A percentile compares a stretch with the other conserved stretches of the same genome.
phyloP scores from a whole-genome alignment of 2,888 invertebrate genomes.

The Scaptomyza cyrtandrae region DNA sequence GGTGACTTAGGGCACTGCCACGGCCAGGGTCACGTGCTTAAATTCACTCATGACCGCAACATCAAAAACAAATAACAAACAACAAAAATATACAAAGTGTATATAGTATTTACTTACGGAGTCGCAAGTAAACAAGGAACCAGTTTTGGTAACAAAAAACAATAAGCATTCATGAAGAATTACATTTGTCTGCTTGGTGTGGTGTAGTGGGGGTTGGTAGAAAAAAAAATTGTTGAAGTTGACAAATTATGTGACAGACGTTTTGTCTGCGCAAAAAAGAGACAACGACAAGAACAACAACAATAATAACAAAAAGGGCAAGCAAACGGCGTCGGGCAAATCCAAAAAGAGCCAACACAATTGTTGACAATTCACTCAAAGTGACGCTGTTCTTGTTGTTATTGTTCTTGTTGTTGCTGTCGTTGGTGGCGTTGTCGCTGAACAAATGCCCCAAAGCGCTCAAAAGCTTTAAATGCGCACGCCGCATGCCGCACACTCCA shows the following conservation, averaged over 20 bases:
- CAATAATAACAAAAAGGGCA: conserved; percentile 8
- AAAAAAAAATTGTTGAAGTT: conserved; percentile 68
- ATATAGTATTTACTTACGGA: not conserved
- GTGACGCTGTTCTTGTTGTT: conserved; percentile 53
- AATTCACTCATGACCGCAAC: conserved; percentile 22
- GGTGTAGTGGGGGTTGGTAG: not conserved
- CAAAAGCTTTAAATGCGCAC: conserved; percentile 74
- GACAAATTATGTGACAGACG: conserved; percentile 80
- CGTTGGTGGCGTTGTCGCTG: conserved; percentile 55
- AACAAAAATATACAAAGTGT: not conserved
- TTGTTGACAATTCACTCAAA: conserved; percentile 80
- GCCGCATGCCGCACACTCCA: conserved; percentile 18
- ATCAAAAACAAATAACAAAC: conserved; percentile 1
- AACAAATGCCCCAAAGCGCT: conserved; percentile 81
- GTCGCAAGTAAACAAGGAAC: conserved; percentile 21
- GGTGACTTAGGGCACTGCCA: conserved; percentile 5
- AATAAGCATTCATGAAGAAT: conserved; percentile 66
- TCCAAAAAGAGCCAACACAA: conserved; percentile 77
- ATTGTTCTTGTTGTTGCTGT: conserved; percentile 43
- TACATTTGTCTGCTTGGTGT: conserved; percentile 42
- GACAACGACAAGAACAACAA: conserved; percentile 16
- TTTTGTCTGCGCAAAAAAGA: conserved; percentile 55
- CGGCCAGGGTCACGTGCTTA: conserved; percentile 28
- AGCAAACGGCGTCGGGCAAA: conserved; percentile 49
- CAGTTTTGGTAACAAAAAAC: conserved; percentile 40